phyloP scores from a whole-genome alignment of 2,888 invertebrate genomes.

The Proisotoma minuta region DNA sequence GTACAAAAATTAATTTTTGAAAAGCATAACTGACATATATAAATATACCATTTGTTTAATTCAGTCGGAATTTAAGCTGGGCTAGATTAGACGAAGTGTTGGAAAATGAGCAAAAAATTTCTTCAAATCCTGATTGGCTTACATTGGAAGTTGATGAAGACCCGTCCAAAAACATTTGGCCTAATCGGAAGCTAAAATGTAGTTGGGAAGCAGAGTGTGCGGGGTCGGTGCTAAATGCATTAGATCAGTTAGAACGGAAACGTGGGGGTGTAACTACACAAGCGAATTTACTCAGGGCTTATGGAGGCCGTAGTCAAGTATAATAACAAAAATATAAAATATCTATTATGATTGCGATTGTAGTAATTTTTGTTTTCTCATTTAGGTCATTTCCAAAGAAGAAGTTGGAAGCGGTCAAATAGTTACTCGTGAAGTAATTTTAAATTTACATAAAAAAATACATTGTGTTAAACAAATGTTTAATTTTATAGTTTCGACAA shows the following conservation, averaged over 20 bases:
- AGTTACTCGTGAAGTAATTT: conserved; percentile 40
- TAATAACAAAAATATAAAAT: neutral
- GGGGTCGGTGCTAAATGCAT: conserved; percentile 29
- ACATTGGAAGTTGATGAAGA: conserved; percentile 36
- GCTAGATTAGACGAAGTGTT: conserved; percentile 37
- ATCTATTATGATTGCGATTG: neutral
- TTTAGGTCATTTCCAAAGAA: conserved; percentile 38
- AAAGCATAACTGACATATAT: neutral
- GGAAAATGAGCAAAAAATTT: conserved; percentile 36
- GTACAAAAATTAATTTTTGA: neutral
- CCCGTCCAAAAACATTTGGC: conserved; percentile 37
- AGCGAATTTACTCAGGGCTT: conserved; percentile 36
- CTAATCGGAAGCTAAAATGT: conserved; percentile 37
- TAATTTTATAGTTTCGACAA: too few relatives aligned
- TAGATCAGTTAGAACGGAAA: conserved; percentile 30
- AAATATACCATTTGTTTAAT: neutral
- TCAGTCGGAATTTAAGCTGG: conserved; percentile 34
- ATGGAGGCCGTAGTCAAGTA: conserved; percentile 36
- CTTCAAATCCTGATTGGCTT: conserved; percentile 37
- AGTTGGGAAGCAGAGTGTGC: conserved; percentile 39
- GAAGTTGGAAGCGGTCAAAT: conserved; percentile 38
- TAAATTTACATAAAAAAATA: too few relatives aligned
- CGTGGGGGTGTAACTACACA: conserved; percentile 29
- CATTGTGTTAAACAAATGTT: too few relatives aligned
- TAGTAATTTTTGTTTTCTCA: neutral